These are phyloP conservation scores for Drosophila arawakana DNA, from an alignment of 1,140 invertebrate species.

Conservation along the genomic window DNA sequence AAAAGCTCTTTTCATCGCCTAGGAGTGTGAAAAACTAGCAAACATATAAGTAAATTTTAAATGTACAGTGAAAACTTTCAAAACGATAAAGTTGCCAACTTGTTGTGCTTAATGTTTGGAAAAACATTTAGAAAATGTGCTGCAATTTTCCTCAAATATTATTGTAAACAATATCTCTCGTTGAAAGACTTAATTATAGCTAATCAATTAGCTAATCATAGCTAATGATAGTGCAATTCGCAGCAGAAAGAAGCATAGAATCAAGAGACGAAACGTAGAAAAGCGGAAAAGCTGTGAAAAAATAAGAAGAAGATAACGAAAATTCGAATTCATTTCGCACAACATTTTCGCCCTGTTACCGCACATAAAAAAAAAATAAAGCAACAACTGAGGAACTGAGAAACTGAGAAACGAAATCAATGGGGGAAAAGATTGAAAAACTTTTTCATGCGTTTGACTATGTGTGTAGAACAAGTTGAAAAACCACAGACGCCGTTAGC, in stretches of 20 bases:
- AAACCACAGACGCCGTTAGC: slow-evolving; percentile 65
- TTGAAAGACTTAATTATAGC: slow-evolving; percentile 41
- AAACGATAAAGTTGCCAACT: background rate
- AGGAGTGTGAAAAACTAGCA: slow-evolving; percentile 19
- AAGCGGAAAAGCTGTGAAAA: background rate
- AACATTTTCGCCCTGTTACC: slow-evolving; percentile 61
- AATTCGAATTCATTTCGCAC: slow-evolving; percentile 55
- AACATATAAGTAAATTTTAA: slow-evolving; percentile 8
- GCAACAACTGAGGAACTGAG: slow-evolving; percentile 21
- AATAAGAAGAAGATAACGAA: slow-evolving; percentile 4
- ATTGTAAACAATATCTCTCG: slow-evolving; percentile 37
- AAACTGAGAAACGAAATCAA: slow-evolving; percentile 9
- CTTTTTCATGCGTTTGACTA: slow-evolving; percentile 31
- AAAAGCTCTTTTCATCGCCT: slow-evolving; percentile 22
- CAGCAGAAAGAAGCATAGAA: background rate
- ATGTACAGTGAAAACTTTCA: slow-evolving; percentile 10
- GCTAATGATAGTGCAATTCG: slow-evolving; percentile 14
- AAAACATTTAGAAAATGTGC: background rate
- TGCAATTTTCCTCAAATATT: background rate
- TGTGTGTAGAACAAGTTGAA: slow-evolving; percentile 49
- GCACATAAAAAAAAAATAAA: slow-evolving; percentile 48
- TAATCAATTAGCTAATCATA: slow-evolving; percentile 19
- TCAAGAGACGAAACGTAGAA: background rate
- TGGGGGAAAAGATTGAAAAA: slow-evolving; percentile 57
- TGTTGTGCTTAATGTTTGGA: background rate